phyloP scores from a whole-genome alignment of 2,888 invertebrate genomes.

The Mamestra brassicae region DNA sequence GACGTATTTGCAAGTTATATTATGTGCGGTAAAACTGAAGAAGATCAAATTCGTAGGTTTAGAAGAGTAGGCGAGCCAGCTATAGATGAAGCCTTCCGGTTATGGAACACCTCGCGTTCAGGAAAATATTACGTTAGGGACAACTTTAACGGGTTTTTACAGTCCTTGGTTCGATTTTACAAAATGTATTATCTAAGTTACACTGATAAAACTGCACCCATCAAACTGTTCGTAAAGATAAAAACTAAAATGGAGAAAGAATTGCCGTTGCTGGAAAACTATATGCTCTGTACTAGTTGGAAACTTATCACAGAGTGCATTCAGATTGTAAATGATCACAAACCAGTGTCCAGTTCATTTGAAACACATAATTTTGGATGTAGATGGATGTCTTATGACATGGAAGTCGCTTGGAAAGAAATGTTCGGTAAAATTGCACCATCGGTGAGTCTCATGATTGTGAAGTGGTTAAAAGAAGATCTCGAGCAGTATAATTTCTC shows the following conservation, averaged over 20 bases:
- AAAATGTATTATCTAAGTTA: not conserved
- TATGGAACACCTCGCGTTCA: not conserved
- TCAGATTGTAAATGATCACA: slow-evolving; percentile 58
- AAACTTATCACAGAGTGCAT: slow-evolving; percentile 65
- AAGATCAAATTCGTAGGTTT: slow-evolving; percentile 6
- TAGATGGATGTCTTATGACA: not conserved
- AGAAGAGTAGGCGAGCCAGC: slow-evolving; percentile 4
- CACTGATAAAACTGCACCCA: slow-evolving; percentile 67
- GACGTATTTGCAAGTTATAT: slow-evolving; percentile 67
- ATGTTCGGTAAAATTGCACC: slow-evolving; percentile 4
- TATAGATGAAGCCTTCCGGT: slow-evolving; percentile 1
- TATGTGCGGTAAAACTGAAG: slow-evolving; percentile 64
- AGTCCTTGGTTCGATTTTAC: not conserved
- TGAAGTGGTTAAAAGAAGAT: slow-evolving; percentile 18
- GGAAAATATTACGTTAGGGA: slow-evolving; percentile 11
- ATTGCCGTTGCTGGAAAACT: slow-evolving; percentile 23
- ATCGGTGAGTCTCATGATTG: not conserved
- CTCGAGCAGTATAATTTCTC: slow-evolving; percentile 10
- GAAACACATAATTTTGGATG: not conserved
- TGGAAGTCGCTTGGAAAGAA: slow-evolving; percentile 5
- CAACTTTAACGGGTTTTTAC: not conserved
- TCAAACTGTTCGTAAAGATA: slow-evolving; percentile 68
- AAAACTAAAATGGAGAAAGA: slow-evolving; percentile 62
- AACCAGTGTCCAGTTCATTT: not conserved
- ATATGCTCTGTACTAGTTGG: slow-evolving; percentile 67